These are phyloP conservation scores for Porites cylindrica DNA, from an alignment of 92 coral and sea anemone species.

Conservation along the genomic window DNA sequence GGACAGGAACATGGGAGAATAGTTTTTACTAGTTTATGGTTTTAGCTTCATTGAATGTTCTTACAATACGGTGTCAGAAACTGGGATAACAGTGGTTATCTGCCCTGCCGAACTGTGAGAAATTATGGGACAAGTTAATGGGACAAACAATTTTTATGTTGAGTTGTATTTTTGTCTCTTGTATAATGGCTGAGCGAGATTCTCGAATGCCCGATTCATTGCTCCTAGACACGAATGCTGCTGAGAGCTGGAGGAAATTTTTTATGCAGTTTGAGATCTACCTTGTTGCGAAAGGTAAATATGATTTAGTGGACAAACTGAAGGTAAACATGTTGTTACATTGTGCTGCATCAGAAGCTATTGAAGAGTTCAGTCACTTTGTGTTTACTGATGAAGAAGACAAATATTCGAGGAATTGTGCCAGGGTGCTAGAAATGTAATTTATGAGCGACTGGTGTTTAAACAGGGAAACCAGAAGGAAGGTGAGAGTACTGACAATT, in stretches of 20 bases:
- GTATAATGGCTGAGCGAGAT: too few species aligned
- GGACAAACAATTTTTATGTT: too few species aligned
- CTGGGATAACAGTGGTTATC: too few species aligned
- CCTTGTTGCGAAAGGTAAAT: conserved; percentile 56
- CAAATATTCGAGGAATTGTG: conserved; percentile 56
- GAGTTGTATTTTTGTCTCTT: too few species aligned
- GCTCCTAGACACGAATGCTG: too few species aligned
- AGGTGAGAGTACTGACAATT: conserved; percentile 69
- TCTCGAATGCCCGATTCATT: too few species aligned
- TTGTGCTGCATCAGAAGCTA: conserved; percentile 69
- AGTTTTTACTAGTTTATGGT: too few species aligned
- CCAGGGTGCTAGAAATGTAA: conserved; percentile 62
- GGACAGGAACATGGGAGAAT: too few species aligned
- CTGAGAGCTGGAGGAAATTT: conserved; percentile 70
- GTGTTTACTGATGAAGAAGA: conserved; percentile 48
- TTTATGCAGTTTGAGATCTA: conserved; percentile 60
- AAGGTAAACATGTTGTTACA: conserved; percentile 61
- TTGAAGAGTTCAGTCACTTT: conserved; percentile 67
- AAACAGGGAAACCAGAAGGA: conserved; percentile 70
- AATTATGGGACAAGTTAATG: too few species aligned
- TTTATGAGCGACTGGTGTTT: conserved; percentile 62
- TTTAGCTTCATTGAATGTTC: too few species aligned
- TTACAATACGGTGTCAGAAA: too few species aligned
- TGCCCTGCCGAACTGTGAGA: too few species aligned
- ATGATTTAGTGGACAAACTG: conserved; percentile 48